These are phyloP conservation scores for Apocrypta bakeri DNA, from an alignment of 1,140 invertebrate species.

Conservation along the genomic window DNA sequence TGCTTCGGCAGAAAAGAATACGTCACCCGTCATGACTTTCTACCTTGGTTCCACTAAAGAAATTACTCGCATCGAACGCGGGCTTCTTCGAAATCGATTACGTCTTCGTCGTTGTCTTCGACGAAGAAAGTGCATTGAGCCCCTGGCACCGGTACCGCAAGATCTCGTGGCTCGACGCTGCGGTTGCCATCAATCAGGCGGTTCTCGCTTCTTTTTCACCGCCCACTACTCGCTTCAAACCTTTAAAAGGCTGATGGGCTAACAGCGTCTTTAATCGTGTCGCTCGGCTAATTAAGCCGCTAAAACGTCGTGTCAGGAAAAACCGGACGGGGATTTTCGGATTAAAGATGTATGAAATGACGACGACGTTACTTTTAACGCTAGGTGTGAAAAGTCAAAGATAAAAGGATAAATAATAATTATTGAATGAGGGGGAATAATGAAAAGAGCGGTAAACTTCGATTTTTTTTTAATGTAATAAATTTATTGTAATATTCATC, in stretches of 20 bases:
- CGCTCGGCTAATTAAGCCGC: slow-evolving; percentile 10
- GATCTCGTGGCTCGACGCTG: background rate
- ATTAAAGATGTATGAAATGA: background rate
- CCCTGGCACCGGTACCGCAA: slow-evolving; percentile 8
- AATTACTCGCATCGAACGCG: slow-evolving; percentile 19
- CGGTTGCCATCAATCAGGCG: slow-evolving; percentile 38
- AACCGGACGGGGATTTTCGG: background rate
- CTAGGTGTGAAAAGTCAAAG: no score
- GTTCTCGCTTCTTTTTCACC: background rate
- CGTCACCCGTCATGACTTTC: background rate
- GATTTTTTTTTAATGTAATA: background rate
- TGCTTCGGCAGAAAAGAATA: no score
- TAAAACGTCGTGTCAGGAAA: background rate
- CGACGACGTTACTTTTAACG: background rate
- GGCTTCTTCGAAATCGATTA: slow-evolving; percentile 38
- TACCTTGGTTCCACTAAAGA: slow-evolving; percentile 18
- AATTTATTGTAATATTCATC: slow-evolving; percentile 43
- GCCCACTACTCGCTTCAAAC: background rate
- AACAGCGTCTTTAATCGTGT: background rate
- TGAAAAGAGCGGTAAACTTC: no score
- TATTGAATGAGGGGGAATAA: no score
- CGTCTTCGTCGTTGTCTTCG: background rate
- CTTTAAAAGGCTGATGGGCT: background rate
- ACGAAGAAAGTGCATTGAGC: slow-evolving; percentile 19
- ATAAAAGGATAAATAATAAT: no score